phyloP scores from a whole-genome alignment of 2,797 vertebrate species.

The Silurus aristotelis region DNA sequence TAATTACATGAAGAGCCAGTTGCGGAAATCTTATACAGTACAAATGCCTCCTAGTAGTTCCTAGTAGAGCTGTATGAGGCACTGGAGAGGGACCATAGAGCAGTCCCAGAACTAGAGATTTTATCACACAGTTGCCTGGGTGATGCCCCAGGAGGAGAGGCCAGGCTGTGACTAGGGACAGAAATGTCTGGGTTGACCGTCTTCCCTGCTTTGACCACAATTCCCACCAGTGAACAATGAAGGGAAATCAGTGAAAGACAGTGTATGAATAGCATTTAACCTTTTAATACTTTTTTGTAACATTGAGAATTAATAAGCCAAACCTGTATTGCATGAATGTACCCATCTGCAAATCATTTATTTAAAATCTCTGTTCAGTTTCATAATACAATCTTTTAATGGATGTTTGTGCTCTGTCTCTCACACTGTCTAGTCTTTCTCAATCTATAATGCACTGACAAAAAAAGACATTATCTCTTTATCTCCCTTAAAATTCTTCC shows the following conservation, averaged over 20 bases:
- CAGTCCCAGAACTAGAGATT: not conserved
- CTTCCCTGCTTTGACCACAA: not conserved
- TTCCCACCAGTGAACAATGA: not conserved
- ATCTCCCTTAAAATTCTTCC: not conserved
- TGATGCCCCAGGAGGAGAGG: not conserved
- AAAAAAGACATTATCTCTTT: not conserved
- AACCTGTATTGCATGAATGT: not conserved
- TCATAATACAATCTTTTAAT: not conserved
- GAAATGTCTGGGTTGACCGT: not conserved
- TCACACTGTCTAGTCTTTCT: not conserved
- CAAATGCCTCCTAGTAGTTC: not conserved
- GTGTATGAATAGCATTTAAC: not conserved
- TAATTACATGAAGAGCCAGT: not conserved
- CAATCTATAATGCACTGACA: conserved; percentile 2
- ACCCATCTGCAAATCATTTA: not conserved
- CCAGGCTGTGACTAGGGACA: not conserved
- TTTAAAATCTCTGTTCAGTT: not conserved
- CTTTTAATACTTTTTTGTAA: not conserved
- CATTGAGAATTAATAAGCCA: not conserved
- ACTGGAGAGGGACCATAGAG: not conserved
- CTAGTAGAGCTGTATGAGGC: not conserved
- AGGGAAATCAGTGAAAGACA: not conserved
- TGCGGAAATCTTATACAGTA: not conserved
- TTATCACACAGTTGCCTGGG: not conserved
- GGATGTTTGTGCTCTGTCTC: not conserved